phyloP scores from a whole-genome alignment of 30 jellyfish, hydroid and myxozoan genomes.

The Sanderia malayensis region DNA sequence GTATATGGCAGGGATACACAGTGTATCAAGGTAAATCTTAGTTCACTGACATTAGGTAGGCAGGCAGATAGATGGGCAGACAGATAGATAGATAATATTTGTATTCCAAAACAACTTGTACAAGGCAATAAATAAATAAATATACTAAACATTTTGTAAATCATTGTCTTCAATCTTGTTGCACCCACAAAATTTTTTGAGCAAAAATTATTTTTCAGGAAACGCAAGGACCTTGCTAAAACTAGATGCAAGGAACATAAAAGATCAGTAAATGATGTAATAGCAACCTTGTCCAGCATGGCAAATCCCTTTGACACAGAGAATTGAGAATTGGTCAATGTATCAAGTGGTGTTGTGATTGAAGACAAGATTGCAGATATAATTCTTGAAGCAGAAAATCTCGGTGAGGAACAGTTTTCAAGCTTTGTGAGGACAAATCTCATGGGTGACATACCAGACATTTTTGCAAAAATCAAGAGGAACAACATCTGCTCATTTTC shows the following conservation, averaged over 20 bases:
- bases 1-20: constrained; percentile 6
- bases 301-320: constrained; percentile 4
- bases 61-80: no score
- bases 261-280: neutral
- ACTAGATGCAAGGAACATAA: neutral
- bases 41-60: neutral
- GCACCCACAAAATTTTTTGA: neutral
- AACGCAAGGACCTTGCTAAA: constrained; percentile 6
- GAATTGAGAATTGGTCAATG: neutral
- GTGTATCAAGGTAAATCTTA: neutral
- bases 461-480: neutral
- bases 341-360: neutral
- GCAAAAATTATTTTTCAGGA: neutral
- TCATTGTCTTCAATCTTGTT: neutral
- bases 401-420: constrained; percentile 4
- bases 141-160: no score
- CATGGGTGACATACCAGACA: neutral
- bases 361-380: neutral
- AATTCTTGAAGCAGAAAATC: constrained; percentile 5
- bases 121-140: neutral
- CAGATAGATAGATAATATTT: no score
- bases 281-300: neutral
- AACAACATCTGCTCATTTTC: constrained; percentile 2
- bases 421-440: neutral
- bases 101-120: neutral